Base-by-base conservation (phyloP, 1,140 invertebrate genomes). In the Bacillus rossius region DNA sequence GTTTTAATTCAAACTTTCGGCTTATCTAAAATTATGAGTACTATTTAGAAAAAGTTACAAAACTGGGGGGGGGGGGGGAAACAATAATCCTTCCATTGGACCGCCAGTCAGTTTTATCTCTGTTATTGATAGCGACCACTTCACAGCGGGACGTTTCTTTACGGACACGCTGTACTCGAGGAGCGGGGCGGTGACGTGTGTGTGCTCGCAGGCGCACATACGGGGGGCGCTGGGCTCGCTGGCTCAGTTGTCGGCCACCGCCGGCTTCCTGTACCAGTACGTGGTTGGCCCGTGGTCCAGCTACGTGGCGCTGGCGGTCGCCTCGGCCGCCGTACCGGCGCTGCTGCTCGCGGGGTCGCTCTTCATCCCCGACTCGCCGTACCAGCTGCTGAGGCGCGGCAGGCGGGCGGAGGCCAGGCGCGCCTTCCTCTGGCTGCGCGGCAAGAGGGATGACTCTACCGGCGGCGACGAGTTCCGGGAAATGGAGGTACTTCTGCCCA, bases 301-400 rank as follows among this genome's bases (percentile, higher is more conserved):
- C 0, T 92, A 93, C 73, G 69, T 73, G 37, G 75, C 73, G 1
- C 77, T 91, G 13, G 84, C 86, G 60, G 80, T 86, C 59, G 71
- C 81, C 1, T 85, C 84, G 58, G 73, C 82, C 1, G 66, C 79
- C 0, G 66, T 86, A 38, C 84, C 85, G 0, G 63, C 84, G 1
- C 16, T 83, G 1, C 88, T 91, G 70, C 76, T 86, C 10, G 55
- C 79, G 0, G 83, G 85, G 61, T 87, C 88, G 74, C 47, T 81
- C 5, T 82, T 84, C 47, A 85, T 93, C 76, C 91, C 92, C 0
- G 92, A 96, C 68, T 87, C 88, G 25, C 92, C 92, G 0, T 84
- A 84, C 52, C 90, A 81, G 61, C 75, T 86, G 34, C 71, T 90
- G 0, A 72, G 74, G 5, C 81, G 81, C 65, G 76, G 79, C 67